phyloP scores from a whole-genome alignment of 2,797 vertebrate species.

The Fistularia tabacaria region DNA sequence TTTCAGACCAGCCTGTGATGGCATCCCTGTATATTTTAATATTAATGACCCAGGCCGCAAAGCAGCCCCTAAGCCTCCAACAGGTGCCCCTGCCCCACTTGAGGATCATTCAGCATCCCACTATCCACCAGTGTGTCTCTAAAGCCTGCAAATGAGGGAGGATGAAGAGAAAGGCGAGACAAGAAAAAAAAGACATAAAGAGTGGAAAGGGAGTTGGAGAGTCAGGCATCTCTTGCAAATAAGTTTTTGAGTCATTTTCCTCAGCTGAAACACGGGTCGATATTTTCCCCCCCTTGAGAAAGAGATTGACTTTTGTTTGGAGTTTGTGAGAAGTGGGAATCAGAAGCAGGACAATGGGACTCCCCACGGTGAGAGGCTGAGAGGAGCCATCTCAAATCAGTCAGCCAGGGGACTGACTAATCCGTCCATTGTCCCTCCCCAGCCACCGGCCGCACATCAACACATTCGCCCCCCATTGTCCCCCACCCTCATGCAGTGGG shows the following conservation, averaged over 20 bases:
- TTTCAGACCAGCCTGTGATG: conserved; percentile 84
- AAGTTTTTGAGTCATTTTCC: conserved; percentile 89
- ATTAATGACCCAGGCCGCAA: conserved; percentile 76
- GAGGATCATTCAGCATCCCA: conserved; percentile 53
- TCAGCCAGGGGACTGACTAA: conserved; percentile 99
- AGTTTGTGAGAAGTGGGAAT: conserved; percentile 99
- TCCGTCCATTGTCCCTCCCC: conserved; percentile 98
- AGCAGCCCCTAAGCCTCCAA: conserved; percentile 71
- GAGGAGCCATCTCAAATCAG: conserved; percentile 99
- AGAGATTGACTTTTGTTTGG: conserved; percentile 99
- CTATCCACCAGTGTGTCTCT: conserved; percentile 47
- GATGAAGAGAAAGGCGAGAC: conserved; percentile 42
- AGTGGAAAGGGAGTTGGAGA: conserved; percentile 65
- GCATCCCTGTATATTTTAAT: conserved; percentile 86
- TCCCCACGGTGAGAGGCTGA: conserved; percentile 95
- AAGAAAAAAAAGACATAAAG: conserved; percentile 44
- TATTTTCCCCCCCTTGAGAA: conserved; percentile 89
- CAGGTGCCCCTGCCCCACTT: conserved; percentile 70
- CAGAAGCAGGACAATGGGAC: conserved; percentile 98
- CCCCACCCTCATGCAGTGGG: conserved; percentile 95
- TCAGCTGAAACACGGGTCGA: conserved; percentile 88
- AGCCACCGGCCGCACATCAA: conserved; percentile 96
- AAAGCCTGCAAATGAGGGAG: conserved; percentile 49
- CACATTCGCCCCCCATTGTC: conserved; percentile 98
- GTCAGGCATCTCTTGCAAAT: conserved; percentile 65